Conservation (phyloP, 1,140 invertebrate species). For the Anoplolepis gracilipes region DNA sequence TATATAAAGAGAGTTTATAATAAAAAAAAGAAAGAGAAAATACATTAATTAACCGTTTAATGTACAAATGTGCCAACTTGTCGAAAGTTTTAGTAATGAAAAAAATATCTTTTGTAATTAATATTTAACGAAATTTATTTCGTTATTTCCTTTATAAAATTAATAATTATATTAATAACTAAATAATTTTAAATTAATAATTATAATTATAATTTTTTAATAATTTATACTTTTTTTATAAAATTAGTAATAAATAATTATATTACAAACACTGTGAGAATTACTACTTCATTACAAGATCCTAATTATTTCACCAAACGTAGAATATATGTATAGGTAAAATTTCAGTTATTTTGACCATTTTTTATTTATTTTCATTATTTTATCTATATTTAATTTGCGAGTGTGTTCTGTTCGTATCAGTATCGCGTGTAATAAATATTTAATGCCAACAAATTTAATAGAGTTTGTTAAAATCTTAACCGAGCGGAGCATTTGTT, state of each 20-base stretch:
- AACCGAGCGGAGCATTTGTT: not conserved
- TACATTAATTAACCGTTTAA: not conserved
- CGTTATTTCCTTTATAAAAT: not conserved
- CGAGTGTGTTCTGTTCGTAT: not conserved
- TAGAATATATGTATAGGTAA: not conserved
- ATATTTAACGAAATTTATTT: not conserved
- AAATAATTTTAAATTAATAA: too few relatives aligned
- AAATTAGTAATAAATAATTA: slow-evolving; percentile 5
- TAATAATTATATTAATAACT: not conserved
- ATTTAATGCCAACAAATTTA: not conserved
- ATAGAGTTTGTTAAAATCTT: slow-evolving; percentile 35
- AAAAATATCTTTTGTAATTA: not conserved
- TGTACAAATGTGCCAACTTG: not conserved
- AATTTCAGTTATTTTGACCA: not conserved
- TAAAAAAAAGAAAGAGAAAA: not conserved
- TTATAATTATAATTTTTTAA: too few relatives aligned
- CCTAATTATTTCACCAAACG: not conserved
- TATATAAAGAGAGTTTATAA: too few relatives aligned
- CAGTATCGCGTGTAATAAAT: not conserved
- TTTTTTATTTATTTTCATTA: not conserved
- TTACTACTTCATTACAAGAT: not conserved
- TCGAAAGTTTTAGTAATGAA: not conserved
- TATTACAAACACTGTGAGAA: not conserved
- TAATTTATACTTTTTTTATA: slow-evolving; percentile 3
- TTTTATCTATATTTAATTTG: not conserved